phyloP scores from a whole-genome alignment of 2,113 vertebrate genomes.

The Hippocampus abdominalis region DNA sequence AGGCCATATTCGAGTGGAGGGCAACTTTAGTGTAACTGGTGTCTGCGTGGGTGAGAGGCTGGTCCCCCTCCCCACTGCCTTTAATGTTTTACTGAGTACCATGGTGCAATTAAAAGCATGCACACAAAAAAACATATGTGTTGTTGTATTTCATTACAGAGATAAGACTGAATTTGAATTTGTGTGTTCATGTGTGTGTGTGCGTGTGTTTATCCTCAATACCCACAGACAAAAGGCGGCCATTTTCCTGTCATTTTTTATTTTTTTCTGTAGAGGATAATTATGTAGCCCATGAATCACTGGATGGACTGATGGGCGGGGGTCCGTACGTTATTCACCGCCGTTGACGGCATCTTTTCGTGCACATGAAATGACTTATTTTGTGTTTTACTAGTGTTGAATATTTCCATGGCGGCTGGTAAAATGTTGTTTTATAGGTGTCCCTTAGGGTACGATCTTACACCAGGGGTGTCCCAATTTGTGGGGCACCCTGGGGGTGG shows the following conservation, averaged over 20 bases:
- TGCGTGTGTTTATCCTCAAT: not conserved
- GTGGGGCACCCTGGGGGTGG: not conserved
- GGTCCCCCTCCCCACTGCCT: constrained; percentile 54
- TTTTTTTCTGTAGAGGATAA: not conserved
- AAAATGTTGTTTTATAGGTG: not conserved
- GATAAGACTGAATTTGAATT: constrained; percentile 13
- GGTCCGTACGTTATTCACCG: not conserved
- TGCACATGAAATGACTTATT: not conserved
- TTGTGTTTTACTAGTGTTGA: not conserved
- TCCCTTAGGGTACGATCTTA: not conserved
- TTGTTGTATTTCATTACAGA: not conserved
- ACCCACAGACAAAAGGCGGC: constrained; percentile 37
- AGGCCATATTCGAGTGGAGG: not conserved
- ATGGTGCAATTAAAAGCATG: constrained; percentile 16
- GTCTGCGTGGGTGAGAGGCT: constrained; percentile 53
- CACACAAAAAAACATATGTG: not conserved
- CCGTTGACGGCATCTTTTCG: not conserved
- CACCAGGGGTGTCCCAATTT: not conserved
- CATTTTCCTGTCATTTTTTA: constrained; percentile 20
- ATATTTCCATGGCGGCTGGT: not conserved
- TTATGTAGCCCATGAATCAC: constrained; percentile 28
- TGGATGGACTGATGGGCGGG: constrained; percentile 19
- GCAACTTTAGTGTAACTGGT: constrained; percentile 35
- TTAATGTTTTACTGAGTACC: constrained; percentile 73
- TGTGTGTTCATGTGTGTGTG: not conserved